Base-by-base conservation (phyloP, 2,888 invertebrate genomes). In the Limnephilus auricula region DNA sequence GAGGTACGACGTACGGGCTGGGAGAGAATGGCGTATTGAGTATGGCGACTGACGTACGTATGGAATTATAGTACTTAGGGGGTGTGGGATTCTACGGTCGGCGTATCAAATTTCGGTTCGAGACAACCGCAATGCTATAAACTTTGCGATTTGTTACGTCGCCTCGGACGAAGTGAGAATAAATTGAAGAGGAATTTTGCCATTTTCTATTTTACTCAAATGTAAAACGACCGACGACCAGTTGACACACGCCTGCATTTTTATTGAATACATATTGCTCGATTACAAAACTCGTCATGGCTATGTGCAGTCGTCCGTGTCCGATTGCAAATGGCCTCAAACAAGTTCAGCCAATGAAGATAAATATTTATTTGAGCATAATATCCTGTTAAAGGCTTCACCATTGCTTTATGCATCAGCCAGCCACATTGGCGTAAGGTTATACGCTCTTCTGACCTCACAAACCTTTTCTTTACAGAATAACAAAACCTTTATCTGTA, bases 71-170 rank as follows among this genome's bases (percentile, higher is more conserved):
- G 25, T 65, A 65, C 6, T 89, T 79, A 89, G 37, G 37, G 90
- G 32, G 89, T 87, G 92, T 92, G 91, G 91, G 91, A 89, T 90
- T 50, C 87, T 82, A 79, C 82, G 84, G 50, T 6, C 90, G 50
- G 83, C 91, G 91, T 93, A 93, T 93, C 93, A 92, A 93, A 93
- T 93, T 93, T 93, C 93, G 86, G 79, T 91, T 79, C 91, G 91
- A 90, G 93, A 91, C 90, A 91, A 86, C 89, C 92, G 88, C 91
- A 91, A 90, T 83, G 89, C 92, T 90, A 93, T 93, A 93, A 93
- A 93, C 90, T 86, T 85, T 32, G 90, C 93, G 92, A 93, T 92
- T 92, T 92, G 93, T 93, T 90, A 85, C 92, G 89, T 90, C 90
- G 91, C 89, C 65, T 34, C 50, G 85, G 89, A 82, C 89, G 92